Evolutionary conservation across 2,797 vertebrate species (phyloP).

Genomic region (Galago senegalensis): DNA sequence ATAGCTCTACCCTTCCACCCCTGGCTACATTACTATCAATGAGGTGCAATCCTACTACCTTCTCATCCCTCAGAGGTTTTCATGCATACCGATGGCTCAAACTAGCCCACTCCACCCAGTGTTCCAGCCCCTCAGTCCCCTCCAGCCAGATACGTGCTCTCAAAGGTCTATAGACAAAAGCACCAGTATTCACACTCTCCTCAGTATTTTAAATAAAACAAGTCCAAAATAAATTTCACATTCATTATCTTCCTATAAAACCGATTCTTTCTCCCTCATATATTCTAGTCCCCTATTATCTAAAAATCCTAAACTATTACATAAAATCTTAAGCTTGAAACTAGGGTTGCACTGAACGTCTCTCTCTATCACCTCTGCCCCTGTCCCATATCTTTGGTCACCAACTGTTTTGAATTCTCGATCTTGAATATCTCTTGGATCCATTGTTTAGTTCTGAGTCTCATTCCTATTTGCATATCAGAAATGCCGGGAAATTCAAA

Average conservation of each 20-base stretch:
- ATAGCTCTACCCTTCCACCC: background rate
- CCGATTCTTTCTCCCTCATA: background rate
- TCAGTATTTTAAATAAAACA: background rate
- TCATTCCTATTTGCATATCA: background rate
- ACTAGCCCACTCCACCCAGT: background rate
- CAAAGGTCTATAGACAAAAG: background rate
- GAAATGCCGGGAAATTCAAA: background rate
- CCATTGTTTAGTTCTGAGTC: background rate
- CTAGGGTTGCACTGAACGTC: background rate
- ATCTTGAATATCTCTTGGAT: background rate
- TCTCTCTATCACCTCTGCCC: fast-evolving
- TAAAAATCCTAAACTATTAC: background rate
- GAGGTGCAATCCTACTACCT: background rate
- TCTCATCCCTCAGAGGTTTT: background rate
- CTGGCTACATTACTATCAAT: fast-evolving
- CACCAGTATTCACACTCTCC: background rate
- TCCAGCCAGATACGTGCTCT: background rate
- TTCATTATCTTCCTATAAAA: background rate
- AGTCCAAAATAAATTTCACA: background rate
- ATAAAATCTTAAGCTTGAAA: background rate
- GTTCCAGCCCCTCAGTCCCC: background rate
- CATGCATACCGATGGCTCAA: background rate
- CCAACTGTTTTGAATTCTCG: background rate
- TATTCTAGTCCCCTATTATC: background rate
- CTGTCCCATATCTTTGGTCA: background rate